Evolutionary conservation across 2,888 invertebrate species (phyloP), one percentile per base, ranked within the genome.

Genomic region (Leptinotarsa rubiginosa): DNA sequence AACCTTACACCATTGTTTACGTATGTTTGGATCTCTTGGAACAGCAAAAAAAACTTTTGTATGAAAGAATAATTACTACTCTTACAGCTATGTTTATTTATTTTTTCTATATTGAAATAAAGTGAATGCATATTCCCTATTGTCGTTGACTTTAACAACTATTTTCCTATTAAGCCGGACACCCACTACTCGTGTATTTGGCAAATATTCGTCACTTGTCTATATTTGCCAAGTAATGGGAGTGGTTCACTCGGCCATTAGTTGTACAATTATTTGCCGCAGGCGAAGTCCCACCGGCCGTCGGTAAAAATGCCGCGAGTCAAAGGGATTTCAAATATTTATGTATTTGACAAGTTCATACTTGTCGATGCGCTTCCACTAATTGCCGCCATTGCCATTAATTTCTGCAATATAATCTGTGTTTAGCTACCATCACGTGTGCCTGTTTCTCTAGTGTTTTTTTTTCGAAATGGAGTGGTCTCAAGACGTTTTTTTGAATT

Each of bases 401-500:
- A 49, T 49, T 49, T 49, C 13, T 49, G 49, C 16, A 49, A 15
- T 62, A 25, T 62, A 15, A 4, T 4, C 15, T 49, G 15, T 49
- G 49, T 49, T 49, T 49, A 16, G 49, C 49, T 15, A 15, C 49
- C 49, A 16, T 49, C 4, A 5, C 31, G 31, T 31, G 49, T 49
- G 49, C 49, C 3, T 49, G 49, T 49, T 49, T 15, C 49, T 49
- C 15, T 49, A 49, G 49, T 4, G 49, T 49, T 13, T 49, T 49
- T 49, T 31, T 31, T 31, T 52, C n/a, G 52, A 52, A 52, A 78
- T 80, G 78, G 75, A 73, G 56, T 80, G 80, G 78, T 86, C 83
- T 73, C 89, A 88, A 80, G 87, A 87, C 75, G 79, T 83, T 18
- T 87, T 68, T 77, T 89, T 73, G 88, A 89, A 83, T 89, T 89